Base-by-base conservation (phyloP, 30 jellyfish, hydroid and myxozoan genomes). In the Cassiopea andromeda region DNA sequence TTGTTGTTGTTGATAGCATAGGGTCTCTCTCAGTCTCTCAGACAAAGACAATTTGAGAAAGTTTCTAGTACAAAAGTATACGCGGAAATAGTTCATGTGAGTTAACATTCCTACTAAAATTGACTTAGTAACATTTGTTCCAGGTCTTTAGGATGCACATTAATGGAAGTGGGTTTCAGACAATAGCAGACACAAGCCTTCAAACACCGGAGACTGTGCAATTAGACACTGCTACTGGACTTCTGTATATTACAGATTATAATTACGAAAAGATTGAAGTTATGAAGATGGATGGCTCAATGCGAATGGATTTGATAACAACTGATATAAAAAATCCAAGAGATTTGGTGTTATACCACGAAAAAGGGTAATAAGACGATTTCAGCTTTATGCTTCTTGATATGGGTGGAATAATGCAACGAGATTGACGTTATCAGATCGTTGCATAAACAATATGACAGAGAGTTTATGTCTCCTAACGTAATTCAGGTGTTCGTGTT, bases 321-420 rank as follows among this genome's bases (percentile, higher is more conserved):
- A 50, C 95, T 1, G 88, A 87, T 67, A 6, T 94, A 44, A 85
- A 68, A 15, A 85, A 81, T 64, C 98, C 97, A 49, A 83, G 93
- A 74, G 99, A 90, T 78, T 54, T 94, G 9, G 93, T 18, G 16
- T 54, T 89, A 13, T 94, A 90, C 50, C 97, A 90, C 66, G 92
- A 84, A 78, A 93, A 87, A 68, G 99, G 99, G 85, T 89, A 76
- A 46, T 83, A n/a, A n/a, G 44, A 64, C 16, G 2, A 38, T 0
- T 2, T 13, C 15, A 4, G 73, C 73, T 27, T 54, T 54, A 27
- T 27, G 38, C 38, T 27, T 27, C 38, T 27, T 27, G 38, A 27
- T 27, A 27, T 27, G 38, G 38, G 38, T 27, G 38, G 38, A 27
- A 27, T 27, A 27, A 27, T 27, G 38, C 38, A 27, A 27, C 38